phyloP scores from a whole-genome alignment of 2,113 vertebrate species.

The Puffinus mauretanicus region DNA sequence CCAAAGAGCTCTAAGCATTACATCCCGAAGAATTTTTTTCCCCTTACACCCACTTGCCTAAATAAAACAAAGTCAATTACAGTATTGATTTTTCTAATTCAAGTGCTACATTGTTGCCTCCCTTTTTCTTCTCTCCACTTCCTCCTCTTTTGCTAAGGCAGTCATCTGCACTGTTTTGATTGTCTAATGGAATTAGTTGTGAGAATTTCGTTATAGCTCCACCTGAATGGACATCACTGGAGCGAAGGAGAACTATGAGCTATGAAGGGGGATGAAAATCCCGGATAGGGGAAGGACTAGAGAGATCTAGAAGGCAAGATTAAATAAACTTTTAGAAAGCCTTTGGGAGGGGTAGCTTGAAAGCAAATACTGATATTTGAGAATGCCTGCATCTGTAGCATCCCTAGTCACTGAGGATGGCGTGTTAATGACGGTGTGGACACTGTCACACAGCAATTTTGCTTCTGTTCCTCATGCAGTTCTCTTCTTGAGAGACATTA shows the following conservation, averaged over 20 bases:
- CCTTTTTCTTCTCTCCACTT: not conserved
- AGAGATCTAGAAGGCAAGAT: not conserved
- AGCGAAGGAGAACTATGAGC: not conserved
- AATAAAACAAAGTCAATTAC: not conserved
- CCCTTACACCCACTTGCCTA: not conserved
- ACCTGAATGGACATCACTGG: not conserved
- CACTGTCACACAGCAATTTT: not conserved
- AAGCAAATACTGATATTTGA: not conserved
- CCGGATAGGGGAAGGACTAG: not conserved
- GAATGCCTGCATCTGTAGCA: not conserved
- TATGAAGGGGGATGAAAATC: not conserved
- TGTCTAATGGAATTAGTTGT: not conserved
- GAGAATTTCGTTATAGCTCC: not conserved
- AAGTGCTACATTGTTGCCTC: not conserved
- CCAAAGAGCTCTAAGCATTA: not conserved
- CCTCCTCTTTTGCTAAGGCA: not conserved
- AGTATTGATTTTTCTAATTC: not conserved
- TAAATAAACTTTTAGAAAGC: not conserved
- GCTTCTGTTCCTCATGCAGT: not conserved
- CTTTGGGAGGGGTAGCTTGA: not conserved
- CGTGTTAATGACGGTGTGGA: not conserved
- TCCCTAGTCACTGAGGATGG: not conserved
- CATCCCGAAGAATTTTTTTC: not conserved
- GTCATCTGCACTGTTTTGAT: not conserved
- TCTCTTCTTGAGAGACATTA: not conserved